Evolutionary conservation across 2,888 invertebrate species (phyloP), one percentile per base, ranked within the genome.

Genomic region (Monoplex corrugatus): DNA sequence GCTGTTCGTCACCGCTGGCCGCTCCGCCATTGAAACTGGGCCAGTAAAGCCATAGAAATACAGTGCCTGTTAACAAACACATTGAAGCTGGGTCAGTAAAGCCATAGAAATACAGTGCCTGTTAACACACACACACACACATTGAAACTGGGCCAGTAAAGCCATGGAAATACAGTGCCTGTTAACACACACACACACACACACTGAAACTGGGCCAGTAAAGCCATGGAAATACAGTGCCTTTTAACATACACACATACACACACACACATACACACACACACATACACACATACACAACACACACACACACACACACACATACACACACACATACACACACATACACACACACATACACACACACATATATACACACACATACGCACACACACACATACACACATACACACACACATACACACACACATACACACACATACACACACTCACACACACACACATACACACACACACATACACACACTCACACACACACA

Each of bases 31-130:
- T 99, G 96, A 99, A 99, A 90, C 98, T 98, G 0, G 99, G 99
- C 99, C 99, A 99, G 96, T 98, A 99, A 88, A 99, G 97, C 98
- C 99, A 99, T 82, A 99, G 97, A 96, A 99, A 99, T 87, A 98
- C 96, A 1, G 98, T 98, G 89, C 99, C 98, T 98, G 95, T n/a
- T n/a, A n/a, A n/a, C n/a, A n/a, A n/a, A n/a, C n/a, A n/a, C n/a
- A n/a, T n/a, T 23, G 63, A 63, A 19, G 23, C 23, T 19, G 63
- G 63, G 23, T 63, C 63, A 63, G 63, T 63, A 19, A n/a, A n/a
- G n/a, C n/a, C n/a, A n/a, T n/a, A n/a, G n/a, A n/a, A n/a, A n/a
- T n/a, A n/a, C n/a, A n/a, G n/a, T n/a, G n/a, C n/a, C n/a, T n/a
- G n/a, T n/a, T n/a, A n/a, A n/a, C n/a, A n/a, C n/a, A n/a, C n/a